Base-by-base conservation (phyloP, 2,888 invertebrate genomes). In the Adineta ricciae region DNA sequence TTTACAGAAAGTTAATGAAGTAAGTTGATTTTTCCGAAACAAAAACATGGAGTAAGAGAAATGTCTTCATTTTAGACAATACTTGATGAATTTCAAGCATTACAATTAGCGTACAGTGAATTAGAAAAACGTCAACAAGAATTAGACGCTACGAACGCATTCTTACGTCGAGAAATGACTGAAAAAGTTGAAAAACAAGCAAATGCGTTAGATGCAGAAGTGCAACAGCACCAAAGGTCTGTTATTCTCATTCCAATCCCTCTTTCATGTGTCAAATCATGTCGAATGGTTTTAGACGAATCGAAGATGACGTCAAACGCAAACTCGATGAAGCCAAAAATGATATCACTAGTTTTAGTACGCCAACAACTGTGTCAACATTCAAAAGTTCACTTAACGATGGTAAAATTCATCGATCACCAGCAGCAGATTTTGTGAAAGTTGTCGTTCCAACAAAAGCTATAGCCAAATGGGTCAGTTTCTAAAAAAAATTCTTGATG, bases 1-100 rank as follows among this genome's bases (percentile, higher is more conserved):
- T 24, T 78, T 78, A 41, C 41, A 78, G 14, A 78, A 7, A 41
- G 78, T 78, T 41, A 78, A 78, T n/a, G 78, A 78, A 78, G 78
- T 78, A 78, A 78, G 78, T n/a, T 41, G 2, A 46, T 46, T 46
- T 46, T 11, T 46, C n/a, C n/a, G n/a, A n/a, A n/a, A n/a, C n/a
- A n/a, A n/a, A n/a, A n/a, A n/a, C n/a, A n/a, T n/a, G n/a, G n/a
- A n/a, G n/a, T n/a, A n/a, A n/a, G n/a, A n/a, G n/a, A 46, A 46
- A 46, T 5, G 11, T 46, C 46, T 46, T 46, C 46, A 8, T 46
- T 78, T 78, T 78, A 78, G 78, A 78, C 78, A 11, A 78, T 78
- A 2, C 38, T 24, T 78, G 78, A 78, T n/a, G 78, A 78, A 78
- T 41, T 78, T 4, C 38, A 41, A 41, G 78, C 78, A 78, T 78